Evolutionary conservation across 2,113 vertebrate species (phyloP).

Genomic region (Crotophaga sulcirostris): DNA sequence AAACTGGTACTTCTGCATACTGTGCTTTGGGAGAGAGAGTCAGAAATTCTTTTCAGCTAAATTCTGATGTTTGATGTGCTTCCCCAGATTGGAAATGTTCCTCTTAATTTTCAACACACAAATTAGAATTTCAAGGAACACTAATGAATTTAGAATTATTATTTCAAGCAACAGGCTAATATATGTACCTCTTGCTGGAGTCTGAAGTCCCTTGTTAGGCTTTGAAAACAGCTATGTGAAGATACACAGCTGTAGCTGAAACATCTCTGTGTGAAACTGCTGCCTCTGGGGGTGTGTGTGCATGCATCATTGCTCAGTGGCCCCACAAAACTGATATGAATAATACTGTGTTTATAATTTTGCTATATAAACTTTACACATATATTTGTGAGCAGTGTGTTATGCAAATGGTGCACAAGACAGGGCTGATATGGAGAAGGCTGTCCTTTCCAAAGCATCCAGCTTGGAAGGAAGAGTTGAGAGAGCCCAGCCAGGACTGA

Average conservation of each 20-base stretch:
- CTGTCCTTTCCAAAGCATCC: neutral
- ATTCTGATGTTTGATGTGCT: neutral
- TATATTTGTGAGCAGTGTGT: neutral
- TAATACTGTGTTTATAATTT: neutral
- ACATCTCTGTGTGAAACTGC: neutral
- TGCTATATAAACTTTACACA: neutral
- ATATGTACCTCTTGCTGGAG: neutral
- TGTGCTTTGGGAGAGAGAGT: neutral
- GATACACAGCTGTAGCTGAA: neutral
- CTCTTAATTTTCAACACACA: neutral
- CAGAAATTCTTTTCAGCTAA: neutral
- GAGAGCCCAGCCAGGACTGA: neutral
- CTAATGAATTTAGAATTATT: neutral
- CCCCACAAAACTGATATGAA: neutral
- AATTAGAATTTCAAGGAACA: neutral
- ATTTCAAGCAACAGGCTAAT: neutral
- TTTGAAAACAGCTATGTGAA: neutral
- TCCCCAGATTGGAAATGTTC: neutral
- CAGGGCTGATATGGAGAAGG: neutral
- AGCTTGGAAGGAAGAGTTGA: neutral
- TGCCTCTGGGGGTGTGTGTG: neutral
- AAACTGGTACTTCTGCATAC: neutral
- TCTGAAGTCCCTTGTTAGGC: neutral
- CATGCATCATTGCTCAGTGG: neutral
- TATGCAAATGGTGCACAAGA: neutral